phyloP scores from a whole-genome alignment of 1,140 invertebrate species.

The Zaprionus inermis region DNA sequence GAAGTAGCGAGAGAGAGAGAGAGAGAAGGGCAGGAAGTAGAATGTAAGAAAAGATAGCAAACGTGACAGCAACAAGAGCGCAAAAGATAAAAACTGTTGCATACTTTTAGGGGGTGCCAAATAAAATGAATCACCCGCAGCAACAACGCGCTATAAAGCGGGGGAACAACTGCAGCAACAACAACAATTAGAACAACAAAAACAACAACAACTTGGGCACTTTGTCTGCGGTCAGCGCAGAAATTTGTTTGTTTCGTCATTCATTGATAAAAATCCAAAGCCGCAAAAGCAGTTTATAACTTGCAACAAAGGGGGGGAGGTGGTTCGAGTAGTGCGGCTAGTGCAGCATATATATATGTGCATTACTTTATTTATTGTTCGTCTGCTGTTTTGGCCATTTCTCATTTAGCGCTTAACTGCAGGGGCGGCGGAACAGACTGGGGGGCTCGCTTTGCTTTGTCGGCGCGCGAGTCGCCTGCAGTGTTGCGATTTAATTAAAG shows the following conservation, averaged over 20 bases:
- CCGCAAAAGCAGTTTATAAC: conserved; percentile 63
- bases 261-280: conserved; percentile 64
- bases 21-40: background rate
- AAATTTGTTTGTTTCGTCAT: conserved; percentile 29
- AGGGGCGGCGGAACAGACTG: background rate
- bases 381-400: conserved; percentile 4
- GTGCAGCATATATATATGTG: background rate
- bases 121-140: conserved; percentile 55
- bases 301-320: conserved; percentile 19
- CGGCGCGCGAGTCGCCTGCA: conserved; percentile 54
- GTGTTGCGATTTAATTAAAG: conserved; percentile 80
- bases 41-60: conserved; percentile 7
- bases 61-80: conserved; percentile 1
- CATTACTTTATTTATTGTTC: background rate
- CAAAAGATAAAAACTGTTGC: conserved; percentile 24
- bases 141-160: conserved; percentile 14
- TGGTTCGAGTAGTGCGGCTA: too few relatives aligned
- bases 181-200: conserved; percentile 1
- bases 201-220: background rate
- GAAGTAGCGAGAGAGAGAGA: background rate
- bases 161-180: conserved; percentile 12
- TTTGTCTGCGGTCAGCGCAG: conserved; percentile 40
- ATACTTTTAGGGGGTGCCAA: conserved; percentile 32
- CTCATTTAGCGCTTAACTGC: background rate
- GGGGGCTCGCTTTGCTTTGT: background rate